Percentiles rank a stretch among this genome's conserved stretches.
These are phyloP conservation scores for Epistrophe eligans DNA, from an alignment of 2,888 invertebrate genomes.

Conservation along the genomic window DNA sequence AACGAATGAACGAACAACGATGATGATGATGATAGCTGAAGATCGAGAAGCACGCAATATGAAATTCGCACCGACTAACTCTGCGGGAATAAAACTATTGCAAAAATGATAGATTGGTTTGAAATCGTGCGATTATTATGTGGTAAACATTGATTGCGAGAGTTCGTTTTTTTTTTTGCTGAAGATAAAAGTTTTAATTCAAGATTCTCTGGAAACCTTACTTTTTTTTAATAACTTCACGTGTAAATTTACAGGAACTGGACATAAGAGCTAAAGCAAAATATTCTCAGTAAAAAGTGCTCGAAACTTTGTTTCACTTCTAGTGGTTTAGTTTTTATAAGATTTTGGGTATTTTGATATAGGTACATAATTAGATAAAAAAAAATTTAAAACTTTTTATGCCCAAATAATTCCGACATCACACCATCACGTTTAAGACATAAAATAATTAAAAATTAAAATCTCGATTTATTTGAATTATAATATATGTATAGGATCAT, in stretches of 20 bases:
- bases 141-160: neutral
- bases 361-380: too few species aligned
- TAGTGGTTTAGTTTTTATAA: too few species aligned
- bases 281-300: too few species aligned
- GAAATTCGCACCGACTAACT: neutral
- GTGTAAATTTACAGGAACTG: too few species aligned
- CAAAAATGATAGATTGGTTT: conserved; percentile 15
- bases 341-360: too few species aligned
- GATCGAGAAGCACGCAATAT: conserved; percentile 28
- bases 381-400: too few species aligned
- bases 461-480: neutral
- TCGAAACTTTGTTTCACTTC: too few species aligned
- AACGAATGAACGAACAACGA: conserved; percentile 2
- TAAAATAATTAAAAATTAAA: too few species aligned
- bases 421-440: too few species aligned
- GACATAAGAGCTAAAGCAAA: too few species aligned
- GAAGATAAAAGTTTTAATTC: neutral
- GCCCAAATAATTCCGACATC: too few species aligned
- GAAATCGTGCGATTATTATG: conserved; percentile 17
- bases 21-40: conserved; percentile 3
- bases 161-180: neutral
- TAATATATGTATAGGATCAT: too few species aligned
- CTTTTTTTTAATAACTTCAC: neutral
- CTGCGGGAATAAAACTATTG: conserved; percentile 8
- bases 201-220: neutral